Percentiles rank a stretch among this genome's conserved stretches.
phyloP scores from a whole-genome alignment of 2,113 vertebrate genomes.

The Elgaria multicarinata region DNA sequence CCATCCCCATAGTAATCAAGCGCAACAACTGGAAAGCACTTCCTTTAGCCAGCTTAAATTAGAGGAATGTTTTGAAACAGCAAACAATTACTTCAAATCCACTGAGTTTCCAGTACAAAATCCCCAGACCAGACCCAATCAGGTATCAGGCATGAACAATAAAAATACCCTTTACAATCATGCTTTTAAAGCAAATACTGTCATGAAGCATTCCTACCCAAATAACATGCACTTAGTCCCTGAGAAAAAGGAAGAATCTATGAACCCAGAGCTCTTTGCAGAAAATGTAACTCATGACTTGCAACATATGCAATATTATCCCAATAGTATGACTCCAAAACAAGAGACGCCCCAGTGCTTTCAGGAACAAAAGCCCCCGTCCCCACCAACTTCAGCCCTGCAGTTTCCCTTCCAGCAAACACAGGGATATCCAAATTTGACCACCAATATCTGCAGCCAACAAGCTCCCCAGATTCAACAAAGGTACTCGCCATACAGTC shows the following conservation, averaged over 20 bases:
- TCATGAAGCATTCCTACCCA: conserved; percentile 69
- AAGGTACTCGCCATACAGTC: conserved; percentile 75
- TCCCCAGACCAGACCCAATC: conserved; percentile 74
- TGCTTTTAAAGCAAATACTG: conserved; percentile 60
- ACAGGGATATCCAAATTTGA: conserved; percentile 68
- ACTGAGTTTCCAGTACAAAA: conserved; percentile 69
- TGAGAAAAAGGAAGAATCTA: conserved; percentile 66
- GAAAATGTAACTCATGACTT: conserved; percentile 71
- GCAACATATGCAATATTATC: conserved; percentile 78
- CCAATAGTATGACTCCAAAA: conserved; percentile 78
- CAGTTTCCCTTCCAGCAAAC: conserved; percentile 67
- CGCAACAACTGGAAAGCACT: conserved; percentile 52
- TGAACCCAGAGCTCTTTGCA: conserved; percentile 49
- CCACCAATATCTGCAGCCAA: conserved; percentile 54
- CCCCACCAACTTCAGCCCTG: conserved; percentile 56
- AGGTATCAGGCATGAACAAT: conserved; percentile 66
- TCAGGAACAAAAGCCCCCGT: conserved; percentile 73
- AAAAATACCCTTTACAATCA: conserved; percentile 69
- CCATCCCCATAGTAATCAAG: conserved; percentile 51
- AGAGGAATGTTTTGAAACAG: conserved; percentile 71
- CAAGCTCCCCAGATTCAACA: conserved; percentile 65
- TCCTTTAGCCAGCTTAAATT: conserved; percentile 69
- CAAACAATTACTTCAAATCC: conserved; percentile 78
- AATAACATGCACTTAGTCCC: conserved; percentile 70
- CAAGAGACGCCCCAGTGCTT: conserved; percentile 78